Conservation (phyloP, 2,888 invertebrate species). For the Rhopalosiphum nymphaeae region DNA sequence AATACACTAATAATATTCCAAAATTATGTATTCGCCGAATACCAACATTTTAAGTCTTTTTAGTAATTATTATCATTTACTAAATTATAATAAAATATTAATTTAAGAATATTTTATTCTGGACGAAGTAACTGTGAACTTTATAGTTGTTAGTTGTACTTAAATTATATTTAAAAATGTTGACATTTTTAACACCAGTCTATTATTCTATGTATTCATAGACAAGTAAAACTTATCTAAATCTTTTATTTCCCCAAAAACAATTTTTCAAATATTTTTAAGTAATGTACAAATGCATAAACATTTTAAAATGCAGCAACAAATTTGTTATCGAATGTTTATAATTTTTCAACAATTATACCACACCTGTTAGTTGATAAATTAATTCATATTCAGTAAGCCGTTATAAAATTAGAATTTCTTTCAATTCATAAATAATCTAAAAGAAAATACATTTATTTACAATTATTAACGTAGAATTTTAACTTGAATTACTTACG, state of each 20-base stretch:
- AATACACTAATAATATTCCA: neutral
- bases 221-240: neutral
- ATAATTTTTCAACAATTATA: neutral
- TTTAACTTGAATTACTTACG: neutral
- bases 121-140: neutral
- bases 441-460: neutral
- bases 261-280: neutral
- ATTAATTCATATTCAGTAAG: no score
- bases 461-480: neutral
- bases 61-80: neutral
- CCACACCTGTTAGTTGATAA: neutral
- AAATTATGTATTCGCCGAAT: neutral
- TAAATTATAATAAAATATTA: neutral
- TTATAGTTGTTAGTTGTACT: neutral
- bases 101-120: neutral
- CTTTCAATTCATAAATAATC: neutral
- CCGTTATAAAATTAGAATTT: neutral
- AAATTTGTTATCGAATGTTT: neutral
- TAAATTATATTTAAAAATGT: neutral
- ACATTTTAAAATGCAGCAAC: neutral
- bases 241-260: neutral
- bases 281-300: neutral
- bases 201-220: neutral
- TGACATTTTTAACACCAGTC: neutral
- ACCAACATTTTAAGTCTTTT: neutral